Evolutionary conservation across 92 coral and sea anemone genomes (phyloP), one percentile per base, ranked within the genome.

Genomic region (Ricordea florida): DNA sequence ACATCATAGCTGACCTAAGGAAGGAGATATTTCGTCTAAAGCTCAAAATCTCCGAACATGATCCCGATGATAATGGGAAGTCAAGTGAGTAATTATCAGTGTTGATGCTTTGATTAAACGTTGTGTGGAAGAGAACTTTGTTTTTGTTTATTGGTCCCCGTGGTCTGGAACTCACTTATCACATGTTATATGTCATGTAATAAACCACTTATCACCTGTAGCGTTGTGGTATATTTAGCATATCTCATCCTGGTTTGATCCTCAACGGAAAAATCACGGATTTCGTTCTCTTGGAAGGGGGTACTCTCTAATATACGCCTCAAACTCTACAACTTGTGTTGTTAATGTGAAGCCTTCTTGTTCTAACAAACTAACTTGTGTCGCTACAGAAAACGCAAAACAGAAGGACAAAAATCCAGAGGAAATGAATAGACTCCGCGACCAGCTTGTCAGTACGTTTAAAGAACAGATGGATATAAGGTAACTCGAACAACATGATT

Each of bases 401-500:
- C 44, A 11, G 47, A 77, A 76, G 32, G 61, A 77, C 70, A 78
- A 89, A 67, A 87, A 91, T 75, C 97, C 90, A 55, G 83, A 71
- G 15, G 97, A 87, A 59, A 91, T 91, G 97, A 82, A 71, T 56
- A 79, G 49, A 30, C 74, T 91, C 43, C 85, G 97, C 15, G 86
- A 84, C 47, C 86, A 91, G 44, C 90, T 91, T 18, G 97, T 91
- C 77, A 70, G 93, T 44, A 91, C 97, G 10, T 91, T 91, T 51
- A 84, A 82, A 20, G 97, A 91, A 47, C 97, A 91, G 68, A 91
- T 91, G 97, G 97, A 91, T 22, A 91, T 91, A 43, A 76, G 96
- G 96, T 90, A 18, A 36, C 40, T 14, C 8, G 27, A 3, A 2
- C 14, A 36, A 1, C n/a, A n/a, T n/a, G n/a, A n/a, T n/a, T n/a